Evolutionary conservation across 1,140 invertebrate species (phyloP), one percentile per base, ranked within the genome.

Genomic region (Drosophila sucinea): DNA sequence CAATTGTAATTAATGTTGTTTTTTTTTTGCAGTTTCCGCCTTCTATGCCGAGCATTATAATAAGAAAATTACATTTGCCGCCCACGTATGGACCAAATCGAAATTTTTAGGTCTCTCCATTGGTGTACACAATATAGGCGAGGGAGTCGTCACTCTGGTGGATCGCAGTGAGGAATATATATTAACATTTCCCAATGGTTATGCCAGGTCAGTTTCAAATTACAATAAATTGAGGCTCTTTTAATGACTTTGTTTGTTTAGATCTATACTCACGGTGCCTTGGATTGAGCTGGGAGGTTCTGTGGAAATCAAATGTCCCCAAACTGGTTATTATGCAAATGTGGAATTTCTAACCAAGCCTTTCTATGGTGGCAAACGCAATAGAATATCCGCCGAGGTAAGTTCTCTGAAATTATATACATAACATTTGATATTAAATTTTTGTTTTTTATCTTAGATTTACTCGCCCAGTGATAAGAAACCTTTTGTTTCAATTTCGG

Each of bases 61-160:
- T 69, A 98, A 98, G 92, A 94, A 96, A 71, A 97, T 99, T 60
- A 96, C 95, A 91, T 98, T 99, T 92, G 96, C 96, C 86, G 98
- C 97, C 4, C 97, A 98, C 89, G 98, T 99, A 55, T 99, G 97
- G 96, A 99, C 98, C 17, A 99, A 99, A 93, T 99, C 98, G 73
- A 99, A 99, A 93, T 99, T 99, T 93, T 94, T 99, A 38, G 98
- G 98, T 0, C 94, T 99, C 40, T 98, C 98, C 17, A 97, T 99
- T 79, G 98, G 96, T 6, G 97, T 98, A 1, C 96, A 97, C 77
- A 97, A 98, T 91, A 96, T 98, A 33, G 97, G 97, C 3, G 94
- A 95, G 77, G 96, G 98, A 1, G 94, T 95, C 57, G 95, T 99
- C 4, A 96, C 95, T 17, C 93, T 99, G 2, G 92, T 98, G 55